Evolutionary conservation across 2,888 invertebrate species (phyloP), one percentile per base, ranked within the genome.

Genomic region (Boloria euphrosyne): DNA sequence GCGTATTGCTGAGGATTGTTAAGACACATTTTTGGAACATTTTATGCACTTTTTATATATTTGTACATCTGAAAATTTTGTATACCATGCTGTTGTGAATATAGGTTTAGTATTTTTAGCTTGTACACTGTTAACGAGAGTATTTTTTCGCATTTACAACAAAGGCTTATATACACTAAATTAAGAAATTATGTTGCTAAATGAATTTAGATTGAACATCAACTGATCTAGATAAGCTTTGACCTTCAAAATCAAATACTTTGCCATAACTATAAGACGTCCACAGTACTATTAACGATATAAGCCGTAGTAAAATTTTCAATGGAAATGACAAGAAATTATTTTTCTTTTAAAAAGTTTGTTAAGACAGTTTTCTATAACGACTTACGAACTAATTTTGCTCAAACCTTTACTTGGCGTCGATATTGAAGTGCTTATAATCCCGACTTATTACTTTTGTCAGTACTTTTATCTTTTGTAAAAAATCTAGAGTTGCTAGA

Each of bases 11-110:
- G 53, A 76, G 79, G 75, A 83, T 80, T 79, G 84, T 84, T 84
- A 80, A 79, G 75, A 84, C 86, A 86, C 87, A 85, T 85, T 90
- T 91, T 90, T 90, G 89, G 87, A 90, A 89, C 86, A 85, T 85
- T 91, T 90, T 90, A 89, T 84, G 90, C 90, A 90, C 88, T 85
- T 90, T 89, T 38, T 38, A 38, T 90, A 89, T 87, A 90, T 86
- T 90, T 88, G 89, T 91, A 86, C 90, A 87, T 86, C 80, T 78
- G 76, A 79, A 71, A 74, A 80, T 86, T 86, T 86, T 87, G 83
- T 87, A 86, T 82, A 80, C 80, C 76, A 78, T 84, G 84, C 86
- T 87, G 82, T 86, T 86, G 84, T 81, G 79, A 80, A 63, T 14
- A 64, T 47, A 49, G 13, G 17, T 43, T 59, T 59, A 59, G 17